Evolutionary conservation across 2,888 invertebrate species (phyloP), one percentile per base, ranked within the genome.

Genomic region (Drosophila monieri): DNA sequence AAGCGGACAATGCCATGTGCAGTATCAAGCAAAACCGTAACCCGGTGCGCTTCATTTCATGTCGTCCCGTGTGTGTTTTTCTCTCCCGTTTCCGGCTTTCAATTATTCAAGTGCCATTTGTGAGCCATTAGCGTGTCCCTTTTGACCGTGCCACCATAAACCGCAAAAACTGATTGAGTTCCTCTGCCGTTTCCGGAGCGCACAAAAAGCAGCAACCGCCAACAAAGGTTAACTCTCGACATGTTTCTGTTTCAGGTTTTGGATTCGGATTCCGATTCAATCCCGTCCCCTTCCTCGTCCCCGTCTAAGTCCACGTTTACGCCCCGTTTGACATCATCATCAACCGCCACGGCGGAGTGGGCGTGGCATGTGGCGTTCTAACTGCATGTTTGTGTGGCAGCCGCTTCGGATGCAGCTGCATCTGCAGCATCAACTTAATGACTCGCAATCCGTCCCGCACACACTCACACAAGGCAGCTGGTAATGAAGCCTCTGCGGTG

Each of bases 401-500:
- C 39, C 37, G 60, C 51, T 21, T 46, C 15, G 60, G 35, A 37
- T 37, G 32, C 47, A 54, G 51, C 59, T 68, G 66, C 52, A 53
- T 41, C 54, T 47, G 61, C 44, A 71, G 87, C 74, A 74, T 75
- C 74, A 68, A 75, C 71, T 85, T 85, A 85, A 84, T 87, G 88
- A 73, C 81, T 64, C 60, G 72, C 85, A 85, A 87, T 84, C 81
- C 73, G 77, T 70, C 74, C 59, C 71, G 55, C 58, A 58, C 57
- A 53, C 60, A 61, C 49, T 49, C 56, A 59, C 55, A 62, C 48
- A 61, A 54, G 43, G 51, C 27, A 41, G 51, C 51, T 30, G 48
- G 66, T 64, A 67, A 77, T 83, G 75, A 77, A 76, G 78, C 75
- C 79, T 75, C 88, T 89, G 89, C 74, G 80, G 78, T 87, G 76